A percentile compares a stretch with the other conserved stretches of the same genome.
Evolutionary conservation across 2,113 vertebrate genomes (phyloP).

Genomic region (Hydropotes inermis): DNA sequence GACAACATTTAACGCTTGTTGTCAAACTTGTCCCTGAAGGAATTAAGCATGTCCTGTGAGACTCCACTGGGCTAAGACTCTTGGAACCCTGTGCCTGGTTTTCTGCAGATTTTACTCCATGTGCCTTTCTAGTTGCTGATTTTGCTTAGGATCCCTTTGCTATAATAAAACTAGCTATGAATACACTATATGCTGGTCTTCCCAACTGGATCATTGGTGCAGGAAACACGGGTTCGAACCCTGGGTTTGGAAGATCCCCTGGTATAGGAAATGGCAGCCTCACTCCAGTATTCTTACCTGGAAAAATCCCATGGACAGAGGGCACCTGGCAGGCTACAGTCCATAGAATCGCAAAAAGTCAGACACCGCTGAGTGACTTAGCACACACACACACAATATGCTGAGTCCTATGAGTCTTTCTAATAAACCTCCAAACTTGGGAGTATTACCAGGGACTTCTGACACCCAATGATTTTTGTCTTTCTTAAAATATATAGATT

Average conservation of each 20-base stretch:
- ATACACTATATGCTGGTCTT: neutral
- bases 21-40: neutral
- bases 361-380: neutral
- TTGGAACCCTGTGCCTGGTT: neutral
- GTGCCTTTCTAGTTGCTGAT: neutral
- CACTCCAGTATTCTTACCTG: neutral
- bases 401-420: neutral
- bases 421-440: neutral
- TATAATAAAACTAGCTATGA: neutral
- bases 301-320: neutral
- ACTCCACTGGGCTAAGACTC: neutral
- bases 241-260: neutral
- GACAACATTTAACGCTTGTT: neutral
- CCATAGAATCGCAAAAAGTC: neutral
- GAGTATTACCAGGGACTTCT: neutral
- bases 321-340: neutral
- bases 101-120: neutral
- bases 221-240: neutral
- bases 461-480: neutral
- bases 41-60: neutral
- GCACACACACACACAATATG: neutral
- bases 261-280: neutral
- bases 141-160: neutral
- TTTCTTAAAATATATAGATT: neutral
- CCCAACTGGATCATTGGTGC: neutral